phyloP scores from a whole-genome alignment of 1,140 invertebrate species.

The Cyrtorhinus lividipennis region DNA sequence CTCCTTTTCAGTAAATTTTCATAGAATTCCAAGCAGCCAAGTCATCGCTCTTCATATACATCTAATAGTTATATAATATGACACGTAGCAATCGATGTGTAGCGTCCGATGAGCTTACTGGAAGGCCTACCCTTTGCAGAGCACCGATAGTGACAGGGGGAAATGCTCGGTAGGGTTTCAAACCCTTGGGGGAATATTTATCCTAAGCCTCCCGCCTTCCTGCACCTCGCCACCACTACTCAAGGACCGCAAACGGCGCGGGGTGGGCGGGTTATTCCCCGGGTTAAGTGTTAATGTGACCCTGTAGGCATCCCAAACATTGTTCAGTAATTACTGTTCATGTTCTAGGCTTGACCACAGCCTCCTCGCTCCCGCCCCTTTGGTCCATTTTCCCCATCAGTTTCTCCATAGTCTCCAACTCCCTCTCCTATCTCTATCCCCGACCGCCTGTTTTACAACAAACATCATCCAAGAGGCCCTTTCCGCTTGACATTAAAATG shows the following conservation, averaged over 20 bases:
- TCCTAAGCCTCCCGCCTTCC: not conserved
- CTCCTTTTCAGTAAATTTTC: no score
- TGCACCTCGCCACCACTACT: no score
- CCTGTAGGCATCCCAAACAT: conserved; percentile 8
- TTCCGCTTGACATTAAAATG: no score
- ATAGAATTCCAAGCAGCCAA: no score
- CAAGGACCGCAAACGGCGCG: not conserved
- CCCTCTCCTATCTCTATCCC: not conserved
- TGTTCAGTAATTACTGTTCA: conserved; percentile 8
- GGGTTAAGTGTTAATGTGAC: conserved; percentile 9
- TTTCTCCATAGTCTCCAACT: not conserved
- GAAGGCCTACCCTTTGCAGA: no score
- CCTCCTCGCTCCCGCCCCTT: not conserved
- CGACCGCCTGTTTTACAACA: no score
- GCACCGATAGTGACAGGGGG: no score
- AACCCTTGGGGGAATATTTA: not conserved
- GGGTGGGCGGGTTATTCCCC: not conserved
- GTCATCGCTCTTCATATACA: no score
- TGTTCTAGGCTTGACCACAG: conserved; percentile 8
- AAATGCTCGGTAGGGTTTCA: not conserved
- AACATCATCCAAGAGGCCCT: no score
- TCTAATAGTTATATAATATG: no score
- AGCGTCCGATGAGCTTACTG: no score
- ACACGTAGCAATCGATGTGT: no score
- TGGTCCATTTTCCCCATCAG: not conserved